A percentile compares a stretch with the other conserved stretches of the same genome.
These are phyloP conservation scores for Turritopsis dohrnii DNA, from an alignment of 30 jellyfish, hydroid and myxozoan genomes.

Conservation along the genomic window DNA sequence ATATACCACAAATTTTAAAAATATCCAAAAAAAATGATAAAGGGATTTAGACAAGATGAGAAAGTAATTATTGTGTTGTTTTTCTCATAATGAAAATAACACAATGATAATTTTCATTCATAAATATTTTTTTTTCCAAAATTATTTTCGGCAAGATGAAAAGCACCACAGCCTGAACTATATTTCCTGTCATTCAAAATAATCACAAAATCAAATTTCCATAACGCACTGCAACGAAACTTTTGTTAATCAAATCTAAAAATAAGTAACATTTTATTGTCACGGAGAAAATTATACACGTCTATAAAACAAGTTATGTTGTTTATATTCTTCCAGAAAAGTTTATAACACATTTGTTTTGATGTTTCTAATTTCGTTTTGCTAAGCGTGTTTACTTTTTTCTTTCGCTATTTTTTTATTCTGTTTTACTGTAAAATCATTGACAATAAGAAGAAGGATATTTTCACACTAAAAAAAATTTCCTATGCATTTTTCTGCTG, in stretches of 20 bases:
- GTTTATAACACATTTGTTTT: too few species aligned
- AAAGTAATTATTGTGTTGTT: not conserved
- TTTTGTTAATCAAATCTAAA: not conserved
- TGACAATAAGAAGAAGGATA: too few species aligned
- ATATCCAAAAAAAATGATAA: not conserved
- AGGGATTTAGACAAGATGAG: not conserved
- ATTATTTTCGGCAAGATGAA: not conserved
- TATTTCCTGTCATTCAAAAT: not conserved
- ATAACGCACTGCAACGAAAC: not conserved
- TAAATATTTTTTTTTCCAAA: not conserved
- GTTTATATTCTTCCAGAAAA: too few species aligned
- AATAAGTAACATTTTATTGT: not conserved
- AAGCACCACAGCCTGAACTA: not conserved
- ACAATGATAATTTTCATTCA: not conserved
- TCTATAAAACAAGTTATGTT: too few species aligned
- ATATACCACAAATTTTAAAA: not conserved
- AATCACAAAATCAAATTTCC: not conserved
- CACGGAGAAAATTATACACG: not conserved
- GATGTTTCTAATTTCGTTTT: too few species aligned
- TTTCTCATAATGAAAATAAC: not conserved
- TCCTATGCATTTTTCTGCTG: not conserved
- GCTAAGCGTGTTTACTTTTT: too few species aligned
- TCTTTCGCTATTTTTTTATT: too few species aligned
- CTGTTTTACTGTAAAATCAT: too few species aligned
- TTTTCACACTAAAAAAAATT: too few species aligned